Base-by-base conservation (phyloP, 2,797 vertebrate species). In the Loriculus beryllinus region DNA sequence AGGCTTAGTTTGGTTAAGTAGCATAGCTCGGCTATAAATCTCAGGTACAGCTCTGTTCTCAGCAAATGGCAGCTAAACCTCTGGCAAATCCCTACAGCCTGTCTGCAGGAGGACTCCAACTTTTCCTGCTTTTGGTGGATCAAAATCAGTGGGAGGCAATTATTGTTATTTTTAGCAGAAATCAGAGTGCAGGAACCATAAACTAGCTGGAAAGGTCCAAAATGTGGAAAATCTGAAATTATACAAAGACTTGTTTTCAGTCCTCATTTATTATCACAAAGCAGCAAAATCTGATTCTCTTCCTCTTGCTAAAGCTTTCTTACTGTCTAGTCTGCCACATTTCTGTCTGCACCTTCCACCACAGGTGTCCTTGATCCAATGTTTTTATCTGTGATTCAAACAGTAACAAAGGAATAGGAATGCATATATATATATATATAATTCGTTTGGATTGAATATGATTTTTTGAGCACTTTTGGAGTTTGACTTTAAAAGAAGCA, bases 161-260 rank as follows among this genome's bases (percentile, higher is more conserved):
- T 86, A 63, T n/a, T 82, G 92, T 84, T 95, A 94, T 86, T 93
- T 95, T 94, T 94, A 96, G 90, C 48, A 72, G 91, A 94, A 89
- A 87, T 39, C 52, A 31, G 80, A 93, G 77, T 77, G 80, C 75
- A 81, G 74, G 78, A 86, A 84, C 31, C 60, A 76, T 93, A 85
- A 92, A 91, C 26, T 52, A 49, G 19, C 45, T 94, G 89, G 95
- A 94, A 91, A 80, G 72, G 17, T 69, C 72, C 10, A 29, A 92
- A 92, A 83, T 78, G 84, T 88, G 90, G 88, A 93, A 96, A 96
- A 94, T 77, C 21, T 93, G 81, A 92, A 93, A 92, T 92, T 82
- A 86, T 60, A 48, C 33, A 89, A 63, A 90, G 72, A 28, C 28
- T 86, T 63, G 42, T 60, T 85, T 93, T 93, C 78, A 74, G 64